Percentiles rank a stretch among this genome's conserved stretches.
These are phyloP conservation scores for Zeuzera pyrina DNA, from an alignment of 2,888 invertebrate species.

Conservation along the genomic window DNA sequence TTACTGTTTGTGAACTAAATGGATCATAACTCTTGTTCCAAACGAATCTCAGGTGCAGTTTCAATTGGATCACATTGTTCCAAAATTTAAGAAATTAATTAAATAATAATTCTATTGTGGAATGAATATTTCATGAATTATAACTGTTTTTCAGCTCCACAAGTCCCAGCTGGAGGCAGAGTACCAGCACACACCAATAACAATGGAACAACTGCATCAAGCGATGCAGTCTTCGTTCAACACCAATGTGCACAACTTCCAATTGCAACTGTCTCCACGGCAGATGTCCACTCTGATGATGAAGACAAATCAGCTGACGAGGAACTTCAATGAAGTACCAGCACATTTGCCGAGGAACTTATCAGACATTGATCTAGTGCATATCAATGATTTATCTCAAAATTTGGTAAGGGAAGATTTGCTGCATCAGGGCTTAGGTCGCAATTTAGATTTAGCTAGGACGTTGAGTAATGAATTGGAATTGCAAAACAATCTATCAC, in stretches of 20 bases:
- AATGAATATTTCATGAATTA: too few relatives aligned
- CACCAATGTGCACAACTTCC: conserved; percentile 47
- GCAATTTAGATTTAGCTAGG: conserved; percentile 27
- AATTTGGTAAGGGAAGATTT: conserved; percentile 27
- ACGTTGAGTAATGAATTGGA: conserved; percentile 31
- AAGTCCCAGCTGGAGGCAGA: conserved; percentile 51
- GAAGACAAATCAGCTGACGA: conserved; percentile 46
- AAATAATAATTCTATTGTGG: too few relatives aligned
- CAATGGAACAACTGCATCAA: conserved; percentile 62
- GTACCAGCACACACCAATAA: conserved; percentile 49
- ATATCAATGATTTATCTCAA: conserved; percentile 36
- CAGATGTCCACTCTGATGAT: conserved; percentile 61
- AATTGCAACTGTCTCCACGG: conserved; percentile 51
- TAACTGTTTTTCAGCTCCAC: conserved; percentile 47
- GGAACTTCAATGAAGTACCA: conserved; percentile 47
- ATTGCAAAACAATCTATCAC: conserved; percentile 34
- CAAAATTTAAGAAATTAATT: too few relatives aligned
- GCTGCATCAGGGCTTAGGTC: conserved; percentile 18
- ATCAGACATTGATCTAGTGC: conserved; percentile 39
- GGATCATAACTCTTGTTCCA: too few relatives aligned
- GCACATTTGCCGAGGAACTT: conserved; percentile 40
- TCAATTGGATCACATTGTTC: too few relatives aligned
- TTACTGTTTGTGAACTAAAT: too few relatives aligned
- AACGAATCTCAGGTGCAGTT: too few relatives aligned
- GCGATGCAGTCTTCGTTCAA: conserved; percentile 51